Evolutionary conservation across 2,797 vertebrate genomes (phyloP).

Genomic region (Ciconia nigra): DNA sequence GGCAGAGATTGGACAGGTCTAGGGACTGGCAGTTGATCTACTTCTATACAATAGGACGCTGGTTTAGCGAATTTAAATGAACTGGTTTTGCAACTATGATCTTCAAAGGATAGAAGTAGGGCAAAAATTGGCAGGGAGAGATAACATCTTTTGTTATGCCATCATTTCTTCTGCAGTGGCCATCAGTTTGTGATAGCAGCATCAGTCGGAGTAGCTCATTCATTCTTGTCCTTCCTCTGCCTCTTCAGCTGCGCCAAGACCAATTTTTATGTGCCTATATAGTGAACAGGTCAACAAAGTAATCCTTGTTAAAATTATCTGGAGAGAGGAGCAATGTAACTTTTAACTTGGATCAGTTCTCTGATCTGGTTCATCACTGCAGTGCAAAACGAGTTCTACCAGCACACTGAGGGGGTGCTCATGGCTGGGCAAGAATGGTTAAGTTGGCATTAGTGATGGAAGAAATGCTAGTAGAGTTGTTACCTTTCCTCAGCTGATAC

Average conservation of each 20-base stretch:
- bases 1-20: neutral
- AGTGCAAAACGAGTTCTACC: neutral
- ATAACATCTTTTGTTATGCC: neutral
- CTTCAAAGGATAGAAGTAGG: neutral
- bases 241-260: neutral
- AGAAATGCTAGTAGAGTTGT: neutral
- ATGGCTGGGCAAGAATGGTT: neutral
- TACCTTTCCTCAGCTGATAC: neutral
- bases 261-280: neutral
- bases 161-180: neutral
- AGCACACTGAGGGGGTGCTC: neutral
- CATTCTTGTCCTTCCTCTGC: neutral
- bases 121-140: neutral
- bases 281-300: neutral
- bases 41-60: neutral
- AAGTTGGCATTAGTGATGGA: neutral
- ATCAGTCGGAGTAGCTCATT: neutral
- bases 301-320: neutral
- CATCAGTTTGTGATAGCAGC: neutral
- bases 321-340: neutral
- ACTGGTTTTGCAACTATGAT: neutral
- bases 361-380: neutral
- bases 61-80: neutral
- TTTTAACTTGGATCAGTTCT: neutral
- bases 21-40: neutral